Base-by-base conservation (phyloP, 1,140 invertebrate genomes). In the Temnothorax nylanderi region DNA sequence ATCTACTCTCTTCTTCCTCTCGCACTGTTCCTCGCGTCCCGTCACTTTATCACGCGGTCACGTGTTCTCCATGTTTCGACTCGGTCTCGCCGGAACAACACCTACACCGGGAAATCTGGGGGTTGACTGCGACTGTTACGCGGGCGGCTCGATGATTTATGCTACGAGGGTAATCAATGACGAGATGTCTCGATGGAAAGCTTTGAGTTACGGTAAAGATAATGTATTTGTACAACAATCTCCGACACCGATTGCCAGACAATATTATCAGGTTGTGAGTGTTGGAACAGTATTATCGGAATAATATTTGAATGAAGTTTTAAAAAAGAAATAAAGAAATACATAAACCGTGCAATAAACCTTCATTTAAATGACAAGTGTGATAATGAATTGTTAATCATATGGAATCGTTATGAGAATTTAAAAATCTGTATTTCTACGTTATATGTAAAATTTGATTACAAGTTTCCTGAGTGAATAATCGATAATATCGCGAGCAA, bases 61-160 rank as follows among this genome's bases (percentile, higher is more conserved):
- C 89, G 82, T 90, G 89, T 91, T 85, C 72, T 88, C 87, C 89
- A 90, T 91, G 58, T 88, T 90, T 87, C 78, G 16, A 51, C 41
- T 16, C 58, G 49, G 47, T 85, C 80, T 69, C 34, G 56, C 47
- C 49, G 62, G 47, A 34, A 47, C 72, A 77, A 77, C 54, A 78
- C 80, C 87, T 80, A 85, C 85, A 67, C 77, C 32, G 5, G 32
- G 54, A 62, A 47, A 74, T 84, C 80, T 26, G n/a, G 8, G 69
- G 44, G 69, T 72, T 74, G 67, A 82, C 21, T 82, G 54, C 18
- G 26, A 56, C 8, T 47, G 54, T 60, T 26, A 44, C 37, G 41
- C 69, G 67, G 41, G 54, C 67, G 11, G 13, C 56, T 47, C 65
- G 41, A 26, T 44, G 71, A 84, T 84, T 84, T 71, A 81, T 71